Evolutionary conservation across 35 echinoderm and acorn worm genomes (phyloP).

Genomic region (Apostichopus parvimensis): DNA sequence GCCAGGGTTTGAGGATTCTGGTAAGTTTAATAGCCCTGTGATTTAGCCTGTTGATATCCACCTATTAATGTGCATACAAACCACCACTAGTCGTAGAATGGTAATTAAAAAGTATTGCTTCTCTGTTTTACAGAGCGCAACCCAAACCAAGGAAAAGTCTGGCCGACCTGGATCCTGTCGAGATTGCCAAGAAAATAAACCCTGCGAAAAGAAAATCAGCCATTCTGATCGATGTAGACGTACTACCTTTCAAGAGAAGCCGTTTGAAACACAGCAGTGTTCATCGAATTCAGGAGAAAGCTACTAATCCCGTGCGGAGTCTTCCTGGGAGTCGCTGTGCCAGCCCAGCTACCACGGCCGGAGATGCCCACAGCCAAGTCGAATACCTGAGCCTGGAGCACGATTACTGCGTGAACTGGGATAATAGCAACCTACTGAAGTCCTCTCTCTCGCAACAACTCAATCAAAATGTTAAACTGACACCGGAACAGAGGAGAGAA

Average conservation of each 20-base stretch:
- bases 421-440: constrained; percentile 15
- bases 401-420: constrained; percentile 46
- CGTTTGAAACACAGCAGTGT: constrained; percentile 50
- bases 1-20: too few relatives aligned
- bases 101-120: too few relatives aligned
- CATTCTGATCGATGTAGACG: constrained; percentile 47
- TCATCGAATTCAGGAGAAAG: constrained; percentile 7
- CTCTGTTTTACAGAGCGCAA: neutral
- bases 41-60: too few relatives aligned
- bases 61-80: too few relatives aligned
- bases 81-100: too few relatives aligned
- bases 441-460: neutral
- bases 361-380: neutral
- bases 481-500: constrained; percentile 25
- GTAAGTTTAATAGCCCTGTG: too few relatives aligned
- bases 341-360: neutral
- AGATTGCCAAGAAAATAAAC: constrained; percentile 61
- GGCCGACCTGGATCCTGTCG: constrained; percentile 39
- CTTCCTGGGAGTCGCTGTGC: constrained; percentile 36
- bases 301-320: constrained; percentile 16
- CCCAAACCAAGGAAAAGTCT: constrained; percentile 22
- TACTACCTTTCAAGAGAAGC: constrained; percentile 28
- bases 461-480: neutral
- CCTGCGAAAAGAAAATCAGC: constrained; percentile 68
- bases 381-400: constrained; percentile 51